Evolutionary conservation across 2,888 invertebrate species (phyloP).

Genomic region (Drosophila pegasa): DNA sequence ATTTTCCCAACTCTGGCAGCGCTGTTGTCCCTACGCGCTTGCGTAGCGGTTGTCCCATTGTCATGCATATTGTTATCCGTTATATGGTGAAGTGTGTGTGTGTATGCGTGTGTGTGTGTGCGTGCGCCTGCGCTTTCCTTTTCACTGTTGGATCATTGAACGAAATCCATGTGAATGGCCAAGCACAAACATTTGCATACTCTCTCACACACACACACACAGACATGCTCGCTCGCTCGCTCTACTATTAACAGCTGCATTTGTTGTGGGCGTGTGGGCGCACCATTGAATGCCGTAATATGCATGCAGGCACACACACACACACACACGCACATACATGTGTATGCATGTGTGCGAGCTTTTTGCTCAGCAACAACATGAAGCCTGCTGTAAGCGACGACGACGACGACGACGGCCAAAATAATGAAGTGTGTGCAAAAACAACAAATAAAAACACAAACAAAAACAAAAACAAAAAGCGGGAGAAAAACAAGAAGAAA

Average conservation of each 20-base stretch:
- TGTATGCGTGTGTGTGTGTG: neutral
- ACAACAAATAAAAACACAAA: conserved; percentile 18
- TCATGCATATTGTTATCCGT: conserved; percentile 47
- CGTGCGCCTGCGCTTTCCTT: conserved; percentile 46
- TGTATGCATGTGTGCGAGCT: conserved; percentile 20
- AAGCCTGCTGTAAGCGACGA: conserved; percentile 59
- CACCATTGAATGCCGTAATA: conserved; percentile 30
- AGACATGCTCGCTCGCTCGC: neutral
- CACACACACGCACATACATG: fast-evolving
- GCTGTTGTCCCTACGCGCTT: conserved; percentile 19
- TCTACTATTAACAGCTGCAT: conserved; percentile 39
- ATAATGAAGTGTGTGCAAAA: conserved; percentile 78
- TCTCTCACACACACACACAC: conserved; percentile 1
- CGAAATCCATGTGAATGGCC: conserved; percentile 29
- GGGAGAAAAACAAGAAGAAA: conserved; percentile 46
- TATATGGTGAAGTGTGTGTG: conserved; percentile 1
- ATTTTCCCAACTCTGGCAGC: conserved; percentile 16
- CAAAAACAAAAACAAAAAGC: conserved; percentile 12
- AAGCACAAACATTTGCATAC: conserved; percentile 25
- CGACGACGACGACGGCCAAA: conserved; percentile 45
- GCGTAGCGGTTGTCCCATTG: conserved; percentile 49
- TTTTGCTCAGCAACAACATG: conserved; percentile 22
- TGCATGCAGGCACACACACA: neutral
- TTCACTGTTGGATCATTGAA: conserved; percentile 44
- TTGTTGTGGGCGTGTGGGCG: conserved; percentile 46